Percentiles rank a stretch among this genome's conserved stretches.
phyloP scores from a whole-genome alignment of 2,888 invertebrate genomes.

The Calameuta idolon region DNA sequence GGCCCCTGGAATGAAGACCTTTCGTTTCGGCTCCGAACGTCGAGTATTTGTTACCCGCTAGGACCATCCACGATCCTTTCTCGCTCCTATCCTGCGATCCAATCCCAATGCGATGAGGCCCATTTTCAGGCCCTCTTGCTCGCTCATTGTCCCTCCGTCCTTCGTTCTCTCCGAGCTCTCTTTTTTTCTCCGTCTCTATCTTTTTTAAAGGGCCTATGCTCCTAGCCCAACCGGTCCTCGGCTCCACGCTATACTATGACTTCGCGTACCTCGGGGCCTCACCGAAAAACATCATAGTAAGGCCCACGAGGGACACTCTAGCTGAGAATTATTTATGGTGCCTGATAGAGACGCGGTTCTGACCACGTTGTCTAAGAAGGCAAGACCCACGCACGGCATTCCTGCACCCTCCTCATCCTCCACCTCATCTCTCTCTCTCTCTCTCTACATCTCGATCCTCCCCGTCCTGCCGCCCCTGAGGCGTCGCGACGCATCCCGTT shows the following conservation, averaged over 20 bases:
- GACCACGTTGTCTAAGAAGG: slow-evolving; percentile 59
- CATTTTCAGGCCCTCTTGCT: background rate
- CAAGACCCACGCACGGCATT: slow-evolving; percentile 63
- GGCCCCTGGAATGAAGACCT: slow-evolving; percentile 5
- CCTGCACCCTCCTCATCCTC: slow-evolving; percentile 46
- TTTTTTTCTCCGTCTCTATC: slow-evolving; percentile 4
- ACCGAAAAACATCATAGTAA: slow-evolving; percentile 35
- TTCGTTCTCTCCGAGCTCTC: background rate
- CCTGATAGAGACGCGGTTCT: slow-evolving; percentile 65
- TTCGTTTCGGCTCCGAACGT: background rate
- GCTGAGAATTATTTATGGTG: slow-evolving; percentile 64
- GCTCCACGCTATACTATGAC: slow-evolving; percentile 10
- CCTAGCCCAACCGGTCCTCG: slow-evolving; percentile 39
- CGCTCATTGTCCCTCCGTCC: background rate
- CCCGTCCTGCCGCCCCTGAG: slow-evolving; percentile 26
- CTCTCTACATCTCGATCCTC: slow-evolving; percentile 32
- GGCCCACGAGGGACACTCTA: slow-evolving; percentile 34
- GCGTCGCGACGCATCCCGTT: background rate
- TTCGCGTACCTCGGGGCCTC: slow-evolving; percentile 11
- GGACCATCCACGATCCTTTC: background rate
- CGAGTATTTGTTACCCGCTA: background rate
- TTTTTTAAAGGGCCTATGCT: slow-evolving; percentile 12
- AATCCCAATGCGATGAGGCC: background rate
- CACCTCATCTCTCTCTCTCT: slow-evolving; percentile 27
- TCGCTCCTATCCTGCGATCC: background rate